These are phyloP conservation scores for Sylvicapra grimmia DNA, from an alignment of 2,113 vertebrate species.

Conservation along the genomic window DNA sequence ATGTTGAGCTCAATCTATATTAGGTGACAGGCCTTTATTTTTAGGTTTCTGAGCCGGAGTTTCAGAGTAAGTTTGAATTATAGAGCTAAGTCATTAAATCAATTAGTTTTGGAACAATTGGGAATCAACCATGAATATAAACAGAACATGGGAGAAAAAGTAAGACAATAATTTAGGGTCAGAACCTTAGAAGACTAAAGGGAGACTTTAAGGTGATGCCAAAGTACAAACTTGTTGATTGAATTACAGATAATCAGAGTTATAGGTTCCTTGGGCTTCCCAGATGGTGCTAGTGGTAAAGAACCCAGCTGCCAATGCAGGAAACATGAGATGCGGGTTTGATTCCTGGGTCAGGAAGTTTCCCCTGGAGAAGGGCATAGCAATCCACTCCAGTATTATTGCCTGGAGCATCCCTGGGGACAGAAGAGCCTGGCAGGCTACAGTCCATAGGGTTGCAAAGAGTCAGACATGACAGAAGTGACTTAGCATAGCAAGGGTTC, in stretches of 20 bases:
- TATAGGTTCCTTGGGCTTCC: neutral
- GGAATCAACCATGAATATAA: neutral
- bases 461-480: neutral
- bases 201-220: neutral
- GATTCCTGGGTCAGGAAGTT: neutral
- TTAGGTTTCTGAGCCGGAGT: neutral
- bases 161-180: neutral
- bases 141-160: neutral
- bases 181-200: neutral
- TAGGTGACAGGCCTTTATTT: neutral
- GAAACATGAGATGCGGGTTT: neutral
- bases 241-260: neutral
- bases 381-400: neutral
- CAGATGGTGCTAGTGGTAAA: neutral
- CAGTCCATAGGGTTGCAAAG: neutral
- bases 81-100: neutral
- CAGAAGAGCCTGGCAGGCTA: neutral
- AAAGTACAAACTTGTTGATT: neutral
- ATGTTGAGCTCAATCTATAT: neutral
- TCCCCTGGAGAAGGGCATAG: neutral
- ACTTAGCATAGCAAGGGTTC: neutral
- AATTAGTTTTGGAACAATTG: neutral
- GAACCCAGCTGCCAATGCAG: neutral
- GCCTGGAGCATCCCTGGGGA: neutral
- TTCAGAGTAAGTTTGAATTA: neutral